These are phyloP conservation scores for Sciurus carolinensis DNA, from an alignment of 2,797 vertebrate genomes.

Conservation along the genomic window DNA sequence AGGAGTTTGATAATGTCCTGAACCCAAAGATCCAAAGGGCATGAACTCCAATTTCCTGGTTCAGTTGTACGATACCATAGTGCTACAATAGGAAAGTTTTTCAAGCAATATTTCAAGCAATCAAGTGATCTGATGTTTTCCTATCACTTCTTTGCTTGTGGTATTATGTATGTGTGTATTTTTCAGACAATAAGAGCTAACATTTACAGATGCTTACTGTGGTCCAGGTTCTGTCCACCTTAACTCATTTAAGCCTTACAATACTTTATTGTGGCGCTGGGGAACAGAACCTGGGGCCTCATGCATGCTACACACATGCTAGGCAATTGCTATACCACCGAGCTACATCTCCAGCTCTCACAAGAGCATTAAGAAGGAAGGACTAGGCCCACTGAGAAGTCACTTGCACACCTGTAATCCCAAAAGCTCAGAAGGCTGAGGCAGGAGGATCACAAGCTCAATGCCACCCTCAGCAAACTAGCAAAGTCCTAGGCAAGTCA, in stretches of 20 bases:
- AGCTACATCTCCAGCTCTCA: not conserved
- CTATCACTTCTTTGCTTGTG: not conserved
- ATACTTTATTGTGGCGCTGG: not conserved
- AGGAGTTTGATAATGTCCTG: conserved; percentile 3
- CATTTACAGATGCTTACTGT: not conserved
- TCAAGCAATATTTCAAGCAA: not conserved
- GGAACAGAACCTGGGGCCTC: not conserved
- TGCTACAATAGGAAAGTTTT: not conserved
- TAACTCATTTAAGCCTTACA: not conserved
- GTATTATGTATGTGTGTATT: not conserved
- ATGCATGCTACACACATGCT: not conserved
- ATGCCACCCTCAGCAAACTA: no score
- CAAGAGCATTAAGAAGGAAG: not conserved
- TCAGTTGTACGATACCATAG: not conserved
- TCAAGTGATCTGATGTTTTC: not conserved
- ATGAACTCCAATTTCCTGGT: not conserved
- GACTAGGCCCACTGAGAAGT: no score
- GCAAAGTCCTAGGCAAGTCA: no score
- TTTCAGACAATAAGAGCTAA: not conserved
- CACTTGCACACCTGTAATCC: no score
- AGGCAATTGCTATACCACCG: not conserved
- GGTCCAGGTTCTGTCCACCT: not conserved
- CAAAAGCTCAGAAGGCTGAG: no score
- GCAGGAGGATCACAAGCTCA: no score
- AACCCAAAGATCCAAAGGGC: not conserved